Evolutionary conservation across 2,888 invertebrate species (phyloP).

Genomic region (Harmothoe impar): DNA sequence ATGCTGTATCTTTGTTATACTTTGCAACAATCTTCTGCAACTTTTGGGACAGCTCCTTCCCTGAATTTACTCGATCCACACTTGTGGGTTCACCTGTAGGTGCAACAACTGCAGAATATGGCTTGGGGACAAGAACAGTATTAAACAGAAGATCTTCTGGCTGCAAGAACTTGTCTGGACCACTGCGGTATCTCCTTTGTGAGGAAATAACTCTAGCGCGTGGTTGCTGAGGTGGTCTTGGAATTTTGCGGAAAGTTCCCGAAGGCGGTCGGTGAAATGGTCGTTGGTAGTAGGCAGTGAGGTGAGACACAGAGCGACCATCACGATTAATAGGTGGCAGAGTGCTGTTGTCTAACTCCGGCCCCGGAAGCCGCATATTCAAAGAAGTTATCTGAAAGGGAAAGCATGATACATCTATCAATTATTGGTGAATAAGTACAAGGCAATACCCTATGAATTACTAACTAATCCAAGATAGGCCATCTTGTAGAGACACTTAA

Average conservation of each 20-base stretch:
- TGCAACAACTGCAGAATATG: neutral
- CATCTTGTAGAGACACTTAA: too few relatives aligned
- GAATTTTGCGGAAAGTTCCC: neutral
- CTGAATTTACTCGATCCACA: neutral
- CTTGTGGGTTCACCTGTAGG: neutral
- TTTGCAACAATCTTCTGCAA: neutral
- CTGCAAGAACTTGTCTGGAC: neutral
- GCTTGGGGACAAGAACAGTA: neutral
- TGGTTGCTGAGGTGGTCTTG: neutral
- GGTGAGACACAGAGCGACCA: neutral
- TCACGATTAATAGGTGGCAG: neutral
- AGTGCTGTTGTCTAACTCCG: neutral
- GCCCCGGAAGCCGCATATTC: neutral
- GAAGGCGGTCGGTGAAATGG: neutral
- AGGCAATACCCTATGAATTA: too few relatives aligned
- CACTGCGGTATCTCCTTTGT: neutral
- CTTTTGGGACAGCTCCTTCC: neutral
- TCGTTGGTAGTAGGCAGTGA: neutral
- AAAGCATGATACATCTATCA: too few relatives aligned
- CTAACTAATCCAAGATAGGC: too few relatives aligned
- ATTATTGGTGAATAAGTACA: too few relatives aligned
- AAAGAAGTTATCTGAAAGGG: neutral
- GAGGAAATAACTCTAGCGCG: neutral
- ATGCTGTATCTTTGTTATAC: neutral
- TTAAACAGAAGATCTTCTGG: neutral